phyloP scores from a whole-genome alignment of 2,113 vertebrate genomes.

The Ramphastos sulfuratus region DNA sequence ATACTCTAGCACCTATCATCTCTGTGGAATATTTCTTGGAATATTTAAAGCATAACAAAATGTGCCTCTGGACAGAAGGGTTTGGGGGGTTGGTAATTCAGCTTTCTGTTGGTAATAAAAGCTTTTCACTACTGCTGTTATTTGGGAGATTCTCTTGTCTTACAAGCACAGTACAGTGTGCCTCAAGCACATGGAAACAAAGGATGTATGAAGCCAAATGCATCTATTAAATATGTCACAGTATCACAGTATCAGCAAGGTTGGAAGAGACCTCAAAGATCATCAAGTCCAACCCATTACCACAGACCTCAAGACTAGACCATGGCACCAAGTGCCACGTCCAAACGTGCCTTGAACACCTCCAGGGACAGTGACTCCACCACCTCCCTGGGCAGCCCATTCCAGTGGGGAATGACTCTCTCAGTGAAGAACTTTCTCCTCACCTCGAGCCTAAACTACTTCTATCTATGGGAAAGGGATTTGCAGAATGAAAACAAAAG shows the following conservation, averaged over 20 bases:
- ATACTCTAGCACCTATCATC: not conserved
- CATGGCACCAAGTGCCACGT: no score
- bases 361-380: no score
- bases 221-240: not conserved
- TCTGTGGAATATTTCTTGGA: not conserved
- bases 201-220: not conserved
- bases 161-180: not conserved
- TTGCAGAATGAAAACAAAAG: not conserved
- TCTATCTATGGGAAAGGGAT: not conserved
- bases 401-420: no score
- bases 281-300: no score
- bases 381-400: no score
- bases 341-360: no score
- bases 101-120: not conserved
- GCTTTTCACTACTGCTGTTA: not conserved
- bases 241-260: no score
- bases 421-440: no score
- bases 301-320: no score
- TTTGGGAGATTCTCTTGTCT: not conserved
- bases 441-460: no score
- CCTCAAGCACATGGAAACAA: not conserved
- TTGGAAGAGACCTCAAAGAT: no score
- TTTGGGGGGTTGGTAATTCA: not conserved
- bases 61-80: not conserved
- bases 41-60: not conserved